Evolutionary conservation across 92 coral and sea anemone genomes (phyloP).

Genomic region (Virgularia gustaviana): DNA sequence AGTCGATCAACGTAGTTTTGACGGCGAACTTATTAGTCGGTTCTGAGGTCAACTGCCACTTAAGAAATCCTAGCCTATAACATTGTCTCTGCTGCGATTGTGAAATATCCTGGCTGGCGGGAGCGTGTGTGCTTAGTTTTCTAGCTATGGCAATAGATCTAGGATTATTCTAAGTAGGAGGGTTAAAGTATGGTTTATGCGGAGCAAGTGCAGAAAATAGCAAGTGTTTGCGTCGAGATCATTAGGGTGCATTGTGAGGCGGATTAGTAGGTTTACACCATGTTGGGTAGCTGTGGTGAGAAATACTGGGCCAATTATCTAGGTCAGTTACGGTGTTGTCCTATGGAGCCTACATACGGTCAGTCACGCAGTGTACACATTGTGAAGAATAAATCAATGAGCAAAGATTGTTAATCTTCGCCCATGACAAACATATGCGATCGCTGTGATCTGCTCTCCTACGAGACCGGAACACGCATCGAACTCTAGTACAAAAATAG

Average conservation of each 20-base stretch:
- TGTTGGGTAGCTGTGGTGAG: constrained; percentile 32
- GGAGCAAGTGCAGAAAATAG: not conserved
- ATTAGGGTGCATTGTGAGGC: constrained; percentile 1
- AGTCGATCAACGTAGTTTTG: not conserved
- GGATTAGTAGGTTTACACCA: not conserved
- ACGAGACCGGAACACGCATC: too few relatives aligned
- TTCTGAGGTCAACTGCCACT: constrained; percentile 35
- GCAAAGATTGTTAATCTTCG: not conserved
- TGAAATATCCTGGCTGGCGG: not conserved
- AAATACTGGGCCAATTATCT: constrained; percentile 32
- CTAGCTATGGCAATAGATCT: constrained; percentile 5
- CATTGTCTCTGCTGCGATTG: not conserved
- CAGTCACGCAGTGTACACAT: constrained; percentile 19
- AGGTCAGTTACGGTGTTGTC: constrained; percentile 35
- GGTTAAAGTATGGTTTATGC: not conserved
- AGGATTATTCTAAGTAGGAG: not conserved
- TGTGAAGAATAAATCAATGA: constrained; percentile 9
- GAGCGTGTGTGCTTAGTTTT: not conserved
- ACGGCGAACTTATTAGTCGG: not conserved
- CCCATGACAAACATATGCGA: too few relatives aligned
- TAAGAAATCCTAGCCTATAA: constrained; percentile 27
- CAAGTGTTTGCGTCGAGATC: not conserved
- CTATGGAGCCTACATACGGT: not conserved
- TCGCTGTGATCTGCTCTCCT: too few relatives aligned
- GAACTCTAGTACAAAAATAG: too few relatives aligned